Base-by-base conservation (phyloP, 2,113 vertebrate genomes). In the Oreochromis spilurus region DNA sequence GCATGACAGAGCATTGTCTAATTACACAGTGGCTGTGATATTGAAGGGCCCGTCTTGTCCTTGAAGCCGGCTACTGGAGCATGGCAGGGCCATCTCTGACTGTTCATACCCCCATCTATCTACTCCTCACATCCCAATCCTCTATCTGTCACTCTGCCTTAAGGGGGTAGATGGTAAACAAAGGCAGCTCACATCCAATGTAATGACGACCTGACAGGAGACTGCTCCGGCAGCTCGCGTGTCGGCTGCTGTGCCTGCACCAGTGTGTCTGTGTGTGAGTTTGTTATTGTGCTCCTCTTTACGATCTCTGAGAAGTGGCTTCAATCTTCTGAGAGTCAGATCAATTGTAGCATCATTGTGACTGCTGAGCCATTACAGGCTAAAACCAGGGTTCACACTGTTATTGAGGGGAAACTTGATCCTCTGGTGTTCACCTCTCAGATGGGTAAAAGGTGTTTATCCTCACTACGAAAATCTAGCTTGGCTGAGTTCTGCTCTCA, bases 1-100 rank as follows among this genome's bases (percentile, higher is more conserved):
- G 89, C 88, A n/a, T 92, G 91, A 93, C 89, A 36, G 90, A 91
- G 84, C 78, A 17, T 86, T 87, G 93, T 93, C 90, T 95, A 95
- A 95, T 95, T 93, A 95, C 93, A 91, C 82, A 14, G 88, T 81
- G 72, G 62, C 89, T 83, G 75, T 88, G 90, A 90, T 94, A 95
- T 94, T 91, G 89, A 84, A 92, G 89, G 87, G 45, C 58, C 87
- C 1, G 79, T 79, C 87, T 77, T 91, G 94, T 91, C 94, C 94
- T 96, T 94, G 94, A 94, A 88, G 89, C 90, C 84, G 62, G 53
- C 82, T 90, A 85, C 78, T 84, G 82, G 92, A 94, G 91, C 94
- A 89, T 91, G 87, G 90, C 86, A 19, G 82, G 87, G 77, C 90
- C 83, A 82, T 91, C 86, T 89, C 81, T 82, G 62, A 85, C 92